These are phyloP conservation scores for Nylanderia fulva DNA, from an alignment of 1,140 invertebrate genomes.

Conservation along the genomic window DNA sequence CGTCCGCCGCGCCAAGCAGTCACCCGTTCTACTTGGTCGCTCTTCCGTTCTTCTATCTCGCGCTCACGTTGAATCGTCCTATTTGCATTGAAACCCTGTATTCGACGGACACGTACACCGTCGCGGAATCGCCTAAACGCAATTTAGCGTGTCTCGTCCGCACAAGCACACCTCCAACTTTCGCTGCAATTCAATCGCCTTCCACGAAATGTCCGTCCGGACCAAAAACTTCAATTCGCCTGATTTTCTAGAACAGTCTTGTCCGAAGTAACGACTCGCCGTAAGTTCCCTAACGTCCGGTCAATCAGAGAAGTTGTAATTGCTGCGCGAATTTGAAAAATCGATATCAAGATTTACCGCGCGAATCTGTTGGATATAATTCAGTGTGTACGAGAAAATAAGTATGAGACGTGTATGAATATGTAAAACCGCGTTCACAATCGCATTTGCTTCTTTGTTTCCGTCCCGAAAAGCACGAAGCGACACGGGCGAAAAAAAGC, in stretches of 20 bases:
- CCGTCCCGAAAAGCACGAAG: not conserved
- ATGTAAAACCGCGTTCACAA: not conserved
- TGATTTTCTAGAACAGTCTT: constrained; percentile 3
- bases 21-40: not conserved
- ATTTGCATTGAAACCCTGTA: constrained; percentile 55
- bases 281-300: not conserved
- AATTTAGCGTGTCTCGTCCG: constrained; percentile 62
- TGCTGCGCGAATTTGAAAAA: not conserved
- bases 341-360: not conserved
- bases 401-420: not conserved
- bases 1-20: not conserved
- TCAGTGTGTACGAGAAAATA: not conserved
- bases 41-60: constrained; percentile 56
- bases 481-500: constrained; percentile 8
- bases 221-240: not conserved
- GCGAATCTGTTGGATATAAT: not conserved
- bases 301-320: not conserved
- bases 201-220: not conserved
- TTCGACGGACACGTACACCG: constrained; percentile 12
- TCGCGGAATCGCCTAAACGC: constrained; percentile 49
- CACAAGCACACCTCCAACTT: not conserved
- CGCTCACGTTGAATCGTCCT: constrained; percentile 44
- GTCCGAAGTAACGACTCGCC: not conserved
- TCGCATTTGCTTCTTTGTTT: constrained; percentile 14
- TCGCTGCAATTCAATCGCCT: constrained; percentile 1